Conservation (phyloP, 2,113 vertebrate genomes). For the Syrmaticus mikado region DNA sequence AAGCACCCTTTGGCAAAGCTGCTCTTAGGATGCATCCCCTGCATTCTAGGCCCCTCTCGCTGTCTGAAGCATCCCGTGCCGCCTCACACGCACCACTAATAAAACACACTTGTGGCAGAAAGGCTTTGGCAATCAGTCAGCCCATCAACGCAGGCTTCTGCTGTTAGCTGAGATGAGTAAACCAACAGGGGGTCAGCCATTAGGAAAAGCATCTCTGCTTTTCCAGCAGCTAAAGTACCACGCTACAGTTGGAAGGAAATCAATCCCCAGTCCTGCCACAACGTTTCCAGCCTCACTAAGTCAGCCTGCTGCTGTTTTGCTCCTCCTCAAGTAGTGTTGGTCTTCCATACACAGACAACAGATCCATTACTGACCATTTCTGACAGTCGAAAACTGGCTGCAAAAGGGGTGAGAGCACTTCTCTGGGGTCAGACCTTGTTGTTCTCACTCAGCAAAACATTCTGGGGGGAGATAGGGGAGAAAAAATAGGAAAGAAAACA, state of each 20-base stretch:
- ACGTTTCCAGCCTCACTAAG: background rate
- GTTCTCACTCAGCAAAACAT: background rate
- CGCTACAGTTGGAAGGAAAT: background rate
- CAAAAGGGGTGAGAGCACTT: background rate
- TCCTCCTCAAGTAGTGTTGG: background rate
- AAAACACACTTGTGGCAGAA: background rate
- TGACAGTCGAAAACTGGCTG: background rate
- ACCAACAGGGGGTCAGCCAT: background rate
- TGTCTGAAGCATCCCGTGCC: background rate
- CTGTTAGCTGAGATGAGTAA: background rate
- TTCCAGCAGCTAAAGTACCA: background rate
- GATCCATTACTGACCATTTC: background rate
- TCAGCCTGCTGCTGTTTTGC: background rate
- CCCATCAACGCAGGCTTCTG: background rate
- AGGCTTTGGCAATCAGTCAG: background rate
- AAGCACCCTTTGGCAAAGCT: background rate
- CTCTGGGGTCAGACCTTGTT: background rate
- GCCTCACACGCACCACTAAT: background rate
- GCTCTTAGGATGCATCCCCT: background rate
- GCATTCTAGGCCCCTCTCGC: background rate
- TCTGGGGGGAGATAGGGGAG: background rate
- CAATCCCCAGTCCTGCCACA: background rate
- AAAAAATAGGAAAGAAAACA: background rate
- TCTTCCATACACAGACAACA: background rate
- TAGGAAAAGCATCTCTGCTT: background rate